Evolutionary conservation across 37 sponge, comb jelly and placozoan species (phyloP).

Genomic region (Diacarnus erythraeanus): DNA sequence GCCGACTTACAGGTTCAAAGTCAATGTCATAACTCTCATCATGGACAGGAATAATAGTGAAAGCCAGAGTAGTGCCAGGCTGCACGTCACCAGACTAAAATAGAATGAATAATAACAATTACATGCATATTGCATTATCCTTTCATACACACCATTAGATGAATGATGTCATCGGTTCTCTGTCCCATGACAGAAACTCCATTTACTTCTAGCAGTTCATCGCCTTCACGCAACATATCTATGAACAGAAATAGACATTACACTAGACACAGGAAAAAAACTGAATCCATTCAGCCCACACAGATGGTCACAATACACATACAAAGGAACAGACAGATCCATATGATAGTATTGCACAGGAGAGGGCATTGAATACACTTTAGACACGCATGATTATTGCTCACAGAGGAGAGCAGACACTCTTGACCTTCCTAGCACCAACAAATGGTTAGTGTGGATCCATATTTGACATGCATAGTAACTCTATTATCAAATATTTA

Average conservation of each 20-base stretch:
- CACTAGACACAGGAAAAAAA: background rate
- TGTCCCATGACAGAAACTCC: conserved; percentile 63
- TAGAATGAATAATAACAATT: background rate
- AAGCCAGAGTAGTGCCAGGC: conserved; percentile 34
- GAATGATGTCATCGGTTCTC: conserved; percentile 62
- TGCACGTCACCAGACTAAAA: conserved; percentile 22
- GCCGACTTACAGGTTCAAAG: conserved; percentile 48
- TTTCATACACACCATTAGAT: conserved; percentile 55
- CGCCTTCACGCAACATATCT: conserved; percentile 76
- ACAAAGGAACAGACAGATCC: no score
- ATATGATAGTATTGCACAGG: no score
- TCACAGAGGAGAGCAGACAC: no score
- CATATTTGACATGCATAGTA: no score
- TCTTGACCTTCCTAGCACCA: no score
- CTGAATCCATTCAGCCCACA: background rate
- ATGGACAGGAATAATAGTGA: conserved; percentile 77
- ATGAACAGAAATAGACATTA: background rate
- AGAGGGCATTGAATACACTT: no score
- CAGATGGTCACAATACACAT: background rate
- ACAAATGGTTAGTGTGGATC: no score
- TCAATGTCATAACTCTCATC: conserved; percentile 56
- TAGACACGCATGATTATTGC: no score
- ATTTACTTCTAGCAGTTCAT: conserved; percentile 81
- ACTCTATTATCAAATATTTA: no score
- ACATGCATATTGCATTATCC: background rate